These are phyloP conservation scores for Emys orbicularis DNA, from an alignment of 2,797 vertebrate species.

Conservation along the genomic window DNA sequence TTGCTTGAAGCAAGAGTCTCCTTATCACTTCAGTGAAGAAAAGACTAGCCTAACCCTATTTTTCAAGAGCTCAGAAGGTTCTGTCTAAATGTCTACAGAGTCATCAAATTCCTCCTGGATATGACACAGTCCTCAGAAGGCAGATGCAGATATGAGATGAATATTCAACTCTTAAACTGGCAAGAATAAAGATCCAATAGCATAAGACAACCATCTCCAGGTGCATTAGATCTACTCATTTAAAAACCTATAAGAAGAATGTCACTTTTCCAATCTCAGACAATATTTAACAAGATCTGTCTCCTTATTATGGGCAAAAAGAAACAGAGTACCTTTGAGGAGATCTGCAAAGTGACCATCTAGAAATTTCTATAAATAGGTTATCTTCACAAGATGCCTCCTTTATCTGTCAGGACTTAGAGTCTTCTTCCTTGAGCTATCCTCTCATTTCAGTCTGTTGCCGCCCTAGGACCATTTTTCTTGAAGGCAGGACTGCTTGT, in stretches of 20 bases:
- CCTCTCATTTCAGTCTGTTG: not conserved
- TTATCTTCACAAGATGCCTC: not conserved
- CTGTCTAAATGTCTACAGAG: not conserved
- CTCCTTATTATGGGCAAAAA: not conserved
- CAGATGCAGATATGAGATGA: not conserved
- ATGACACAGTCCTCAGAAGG: not conserved
- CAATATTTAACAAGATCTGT: not conserved
- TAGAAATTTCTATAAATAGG: not conserved
- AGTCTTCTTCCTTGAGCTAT: not conserved
- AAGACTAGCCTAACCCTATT: not conserved
- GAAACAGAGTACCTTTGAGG: not conserved
- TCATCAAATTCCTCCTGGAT: not conserved
- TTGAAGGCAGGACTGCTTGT: not conserved
- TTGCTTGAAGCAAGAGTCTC: not conserved
- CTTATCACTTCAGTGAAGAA: not conserved
- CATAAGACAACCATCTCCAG: not conserved
- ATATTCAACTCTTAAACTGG: not conserved
- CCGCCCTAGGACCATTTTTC: not conserved
- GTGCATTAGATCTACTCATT: not conserved
- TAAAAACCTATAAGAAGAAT: not conserved
- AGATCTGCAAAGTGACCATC: not conserved
- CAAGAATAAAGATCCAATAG: not conserved
- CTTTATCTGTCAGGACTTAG: not conserved
- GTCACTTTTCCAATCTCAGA: not conserved
- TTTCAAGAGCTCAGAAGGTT: too few species aligned